A percentile compares a stretch with the other conserved stretches of the same genome.
Evolutionary conservation across 2,113 vertebrate species (phyloP).

Genomic region (Lethenteron camtschaticum): DNA sequence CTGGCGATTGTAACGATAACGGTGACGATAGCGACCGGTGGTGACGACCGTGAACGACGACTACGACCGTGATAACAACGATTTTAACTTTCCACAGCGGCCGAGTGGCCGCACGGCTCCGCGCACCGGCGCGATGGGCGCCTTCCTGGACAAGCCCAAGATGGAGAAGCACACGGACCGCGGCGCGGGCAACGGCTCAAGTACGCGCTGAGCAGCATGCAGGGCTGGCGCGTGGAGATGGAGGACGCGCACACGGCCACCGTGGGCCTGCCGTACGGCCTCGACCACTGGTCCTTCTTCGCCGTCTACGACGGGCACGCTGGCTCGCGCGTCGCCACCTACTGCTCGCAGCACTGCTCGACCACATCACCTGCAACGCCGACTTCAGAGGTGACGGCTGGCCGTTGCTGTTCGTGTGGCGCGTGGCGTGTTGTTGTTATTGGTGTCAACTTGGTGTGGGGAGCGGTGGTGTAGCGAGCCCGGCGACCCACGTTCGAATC

Average conservation of each 20-base stretch:
- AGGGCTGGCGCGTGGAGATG: constrained; percentile 39
- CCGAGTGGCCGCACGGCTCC: constrained; percentile 22
- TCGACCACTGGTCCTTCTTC: constrained; percentile 32
- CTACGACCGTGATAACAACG: constrained; percentile 16
- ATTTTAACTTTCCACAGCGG: constrained; percentile 8
- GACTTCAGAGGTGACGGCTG: constrained; percentile 3
- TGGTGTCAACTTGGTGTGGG: too few species aligned
- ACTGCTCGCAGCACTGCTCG: constrained; percentile 32
- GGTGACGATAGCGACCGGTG: neutral
- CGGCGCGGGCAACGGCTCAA: constrained; percentile 15
- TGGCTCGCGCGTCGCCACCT: constrained; percentile 30
- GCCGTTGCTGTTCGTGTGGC: neutral
- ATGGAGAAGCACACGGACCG: neutral
- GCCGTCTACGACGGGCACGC: constrained; percentile 40
- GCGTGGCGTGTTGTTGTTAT: too few species aligned
- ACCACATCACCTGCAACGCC: constrained; percentile 26
- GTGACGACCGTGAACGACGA: constrained; percentile 17
- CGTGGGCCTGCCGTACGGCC: constrained; percentile 19
- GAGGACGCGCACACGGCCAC: constrained; percentile 33
- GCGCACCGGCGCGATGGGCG: constrained; percentile 22
- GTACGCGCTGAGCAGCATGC: constrained; percentile 30
- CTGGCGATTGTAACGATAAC: neutral
- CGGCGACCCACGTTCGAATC: neutral
- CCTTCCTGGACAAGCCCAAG: constrained; percentile 1
- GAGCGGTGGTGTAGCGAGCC: neutral